Conservation (phyloP, 1,140 invertebrate genomes). For the Acromyrmex heyeri region DNA sequence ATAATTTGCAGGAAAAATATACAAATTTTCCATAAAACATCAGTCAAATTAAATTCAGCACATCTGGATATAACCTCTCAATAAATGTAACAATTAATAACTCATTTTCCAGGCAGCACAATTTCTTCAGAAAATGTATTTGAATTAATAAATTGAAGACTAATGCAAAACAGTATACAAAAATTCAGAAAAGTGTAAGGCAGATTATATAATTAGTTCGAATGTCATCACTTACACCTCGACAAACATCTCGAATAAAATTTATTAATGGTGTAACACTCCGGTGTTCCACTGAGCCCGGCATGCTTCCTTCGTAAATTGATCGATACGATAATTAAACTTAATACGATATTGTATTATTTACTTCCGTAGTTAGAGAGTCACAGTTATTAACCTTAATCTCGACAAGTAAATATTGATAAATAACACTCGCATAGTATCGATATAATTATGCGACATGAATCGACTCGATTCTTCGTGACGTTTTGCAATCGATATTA, state of each 20-base stretch:
- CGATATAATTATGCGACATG: neutral
- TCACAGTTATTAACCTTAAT: too few relatives aligned
- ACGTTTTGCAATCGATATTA: neutral
- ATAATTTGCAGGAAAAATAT: neutral
- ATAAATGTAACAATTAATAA: neutral
- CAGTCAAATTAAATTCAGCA: neutral
- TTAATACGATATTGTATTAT: neutral
- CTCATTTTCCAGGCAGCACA: neutral
- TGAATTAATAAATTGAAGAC: constrained; percentile 9
- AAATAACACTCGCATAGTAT: neutral
- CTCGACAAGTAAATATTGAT: neutral
- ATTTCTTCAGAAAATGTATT: neutral
- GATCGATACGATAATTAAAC: neutral
- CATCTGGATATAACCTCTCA: neutral
- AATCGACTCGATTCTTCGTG: neutral
- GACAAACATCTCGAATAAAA: neutral
- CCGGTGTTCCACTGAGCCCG: neutral
- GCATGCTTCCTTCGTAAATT: constrained; percentile 46
- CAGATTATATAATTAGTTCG: constrained; percentile 60
- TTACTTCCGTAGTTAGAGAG: neutral
- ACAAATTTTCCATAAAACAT: neutral
- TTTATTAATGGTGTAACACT: neutral
- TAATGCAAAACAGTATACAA: neutral
- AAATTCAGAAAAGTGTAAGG: neutral
- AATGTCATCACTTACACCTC: constrained; percentile 57